These are phyloP conservation scores for Caranx ignobilis DNA, from an alignment of 2,113 vertebrate species.

Conservation along the genomic window DNA sequence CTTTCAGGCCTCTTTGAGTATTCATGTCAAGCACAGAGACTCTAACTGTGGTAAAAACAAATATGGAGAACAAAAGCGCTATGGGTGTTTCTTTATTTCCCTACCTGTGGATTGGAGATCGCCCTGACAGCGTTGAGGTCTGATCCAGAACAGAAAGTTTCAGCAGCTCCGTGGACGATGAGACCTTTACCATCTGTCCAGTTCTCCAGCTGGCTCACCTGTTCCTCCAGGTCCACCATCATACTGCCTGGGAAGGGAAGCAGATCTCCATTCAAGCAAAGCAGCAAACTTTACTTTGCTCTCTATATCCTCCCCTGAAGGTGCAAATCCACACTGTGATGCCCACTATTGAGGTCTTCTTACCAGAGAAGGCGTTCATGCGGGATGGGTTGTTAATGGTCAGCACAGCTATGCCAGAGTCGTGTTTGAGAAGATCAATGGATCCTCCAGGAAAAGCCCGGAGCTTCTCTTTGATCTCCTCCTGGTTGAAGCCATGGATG, in stretches of 20 bases:
- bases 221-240: constrained; percentile 94
- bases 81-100: not conserved
- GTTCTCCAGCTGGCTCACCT: constrained; percentile 89
- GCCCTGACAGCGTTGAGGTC: constrained; percentile 91
- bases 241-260: constrained; percentile 87
- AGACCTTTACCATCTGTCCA: constrained; percentile 95
- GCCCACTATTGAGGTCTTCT: not conserved
- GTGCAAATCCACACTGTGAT: not conserved
- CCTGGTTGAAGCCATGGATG: constrained; percentile 83
- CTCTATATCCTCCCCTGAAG: not conserved
- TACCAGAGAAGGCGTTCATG: constrained; percentile 97
- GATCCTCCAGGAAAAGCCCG: constrained; percentile 89
- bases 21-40: not conserved
- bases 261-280: not conserved
- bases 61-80: not conserved
- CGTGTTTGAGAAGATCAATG: constrained; percentile 87
- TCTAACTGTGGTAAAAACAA: not conserved
- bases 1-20: not conserved
- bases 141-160: constrained; percentile 95
- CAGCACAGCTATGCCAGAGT: constrained; percentile 89
- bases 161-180: constrained; percentile 89
- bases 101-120: constrained; percentile 88
- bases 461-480: constrained; percentile 87
- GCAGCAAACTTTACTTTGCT: not conserved
- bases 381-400: constrained; percentile 91